Evolutionary conservation across 2,797 vertebrate species (phyloP).

Genomic region (Sarcophilus harrisii): DNA sequence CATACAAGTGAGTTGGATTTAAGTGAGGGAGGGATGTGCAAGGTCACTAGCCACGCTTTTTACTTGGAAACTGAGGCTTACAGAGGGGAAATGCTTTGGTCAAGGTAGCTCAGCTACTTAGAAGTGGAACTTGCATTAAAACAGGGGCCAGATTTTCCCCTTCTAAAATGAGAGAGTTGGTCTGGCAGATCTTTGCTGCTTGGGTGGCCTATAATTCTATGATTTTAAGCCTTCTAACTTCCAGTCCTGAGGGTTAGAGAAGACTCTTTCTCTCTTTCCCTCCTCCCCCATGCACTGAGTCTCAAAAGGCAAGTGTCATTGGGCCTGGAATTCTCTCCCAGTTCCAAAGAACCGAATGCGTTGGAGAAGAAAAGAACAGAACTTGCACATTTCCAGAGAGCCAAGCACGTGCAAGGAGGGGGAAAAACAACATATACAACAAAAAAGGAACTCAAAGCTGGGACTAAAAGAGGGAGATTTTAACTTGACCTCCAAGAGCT

Average conservation of each 20-base stretch:
- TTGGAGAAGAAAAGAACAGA: slow-evolving; percentile 39
- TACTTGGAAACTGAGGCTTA: background rate
- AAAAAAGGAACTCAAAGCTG: background rate
- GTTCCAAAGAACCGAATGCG: slow-evolving; percentile 32
- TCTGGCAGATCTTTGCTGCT: background rate
- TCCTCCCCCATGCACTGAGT: background rate
- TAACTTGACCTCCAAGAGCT: slow-evolving; percentile 77
- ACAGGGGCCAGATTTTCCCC: background rate
- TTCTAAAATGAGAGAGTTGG: background rate
- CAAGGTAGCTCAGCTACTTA: background rate
- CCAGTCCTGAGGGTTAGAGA: background rate
- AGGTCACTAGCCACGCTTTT: no score
- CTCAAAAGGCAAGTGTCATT: background rate
- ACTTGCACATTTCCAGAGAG: slow-evolving; percentile 19
- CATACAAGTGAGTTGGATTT: background rate
- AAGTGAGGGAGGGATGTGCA: background rate
- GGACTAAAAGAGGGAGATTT: slow-evolving; percentile 76
- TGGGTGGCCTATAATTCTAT: background rate
- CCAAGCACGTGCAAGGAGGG: slow-evolving; percentile 46
- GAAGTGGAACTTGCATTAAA: background rate
- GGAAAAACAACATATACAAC: slow-evolving; percentile 53
- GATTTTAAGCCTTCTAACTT: background rate
- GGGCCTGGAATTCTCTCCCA: background rate
- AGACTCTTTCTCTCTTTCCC: background rate
- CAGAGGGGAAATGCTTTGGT: background rate